These are phyloP conservation scores for Copidosoma aretas DNA, from an alignment of 2,888 invertebrate genomes.

Conservation along the genomic window DNA sequence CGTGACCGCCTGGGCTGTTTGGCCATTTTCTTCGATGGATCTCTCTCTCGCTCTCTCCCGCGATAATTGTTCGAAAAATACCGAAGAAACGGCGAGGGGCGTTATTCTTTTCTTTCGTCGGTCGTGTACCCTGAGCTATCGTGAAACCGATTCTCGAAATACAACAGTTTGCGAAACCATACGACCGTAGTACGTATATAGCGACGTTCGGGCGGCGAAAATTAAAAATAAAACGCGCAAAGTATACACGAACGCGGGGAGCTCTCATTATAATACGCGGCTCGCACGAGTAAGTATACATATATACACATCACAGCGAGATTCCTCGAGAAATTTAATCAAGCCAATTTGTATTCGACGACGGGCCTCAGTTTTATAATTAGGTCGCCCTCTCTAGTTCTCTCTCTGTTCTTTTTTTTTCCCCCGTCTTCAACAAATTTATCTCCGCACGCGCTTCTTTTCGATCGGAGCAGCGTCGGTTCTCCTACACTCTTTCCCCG, in stretches of 20 bases:
- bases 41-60: too few species aligned
- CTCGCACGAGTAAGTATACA: too few species aligned
- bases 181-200: too few species aligned
- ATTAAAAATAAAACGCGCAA: too few species aligned
- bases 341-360: conserved; percentile 28
- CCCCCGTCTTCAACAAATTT: background rate
- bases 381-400: conserved; percentile 12
- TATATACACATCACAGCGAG: too few species aligned
- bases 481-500: conserved; percentile 12
- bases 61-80: background rate
- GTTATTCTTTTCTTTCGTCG: too few species aligned
- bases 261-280: too few species aligned
- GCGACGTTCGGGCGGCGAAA: too few species aligned
- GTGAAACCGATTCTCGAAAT: too few species aligned
- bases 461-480: conserved; percentile 17
- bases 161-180: too few species aligned
- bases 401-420: conserved; percentile 8
- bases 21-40: background rate
- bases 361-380: conserved; percentile 17
- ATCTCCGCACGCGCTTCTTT: conserved; percentile 12
- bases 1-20: background rate
- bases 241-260: too few species aligned
- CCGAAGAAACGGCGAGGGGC: background rate
- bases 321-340: conserved; percentile 5
- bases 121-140: too few species aligned